Evolutionary conservation across 2,888 invertebrate species (phyloP).

Genomic region (Thumatha senex): DNA sequence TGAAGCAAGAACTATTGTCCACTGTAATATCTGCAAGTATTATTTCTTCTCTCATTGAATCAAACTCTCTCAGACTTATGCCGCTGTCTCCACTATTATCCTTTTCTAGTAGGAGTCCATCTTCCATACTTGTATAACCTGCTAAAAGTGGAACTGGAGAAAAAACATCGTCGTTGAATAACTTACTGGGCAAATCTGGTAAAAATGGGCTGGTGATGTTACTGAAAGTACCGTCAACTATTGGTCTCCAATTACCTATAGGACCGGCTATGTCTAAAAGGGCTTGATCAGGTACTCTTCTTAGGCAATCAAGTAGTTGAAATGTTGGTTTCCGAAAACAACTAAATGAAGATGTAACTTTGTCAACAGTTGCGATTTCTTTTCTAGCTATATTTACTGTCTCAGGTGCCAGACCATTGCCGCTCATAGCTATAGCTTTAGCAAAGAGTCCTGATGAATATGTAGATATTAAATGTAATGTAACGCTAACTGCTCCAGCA

Average conservation of each 20-base stretch:
- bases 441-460: constrained; percentile 87
- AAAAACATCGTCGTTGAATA: constrained; percentile 85
- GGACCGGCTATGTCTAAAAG: constrained; percentile 86
- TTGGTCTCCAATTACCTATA: constrained; percentile 87
- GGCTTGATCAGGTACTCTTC: constrained; percentile 83
- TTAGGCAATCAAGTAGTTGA: constrained; percentile 87
- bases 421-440: constrained; percentile 92
- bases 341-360: constrained; percentile 86
- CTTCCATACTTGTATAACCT: constrained; percentile 93
- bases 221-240: constrained; percentile 88
- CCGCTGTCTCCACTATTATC: constrained; percentile 83
- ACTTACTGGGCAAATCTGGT: constrained; percentile 85
- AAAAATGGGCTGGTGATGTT: constrained; percentile 87
- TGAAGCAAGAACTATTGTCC: constrained; percentile 82
- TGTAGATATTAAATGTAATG: constrained; percentile 88
- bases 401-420: constrained; percentile 86
- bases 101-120: constrained; percentile 85
- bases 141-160: constrained; percentile 88
- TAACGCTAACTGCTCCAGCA: constrained; percentile 90
- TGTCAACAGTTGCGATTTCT: constrained; percentile 85
- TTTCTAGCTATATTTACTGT: constrained; percentile 86
- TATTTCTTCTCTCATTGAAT: constrained; percentile 85
- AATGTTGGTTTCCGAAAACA: constrained; percentile 87
- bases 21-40: constrained; percentile 84
- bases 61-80: constrained; percentile 84